phyloP scores from a whole-genome alignment of 2,888 invertebrate genomes.

The Nomada hirtipes region DNA sequence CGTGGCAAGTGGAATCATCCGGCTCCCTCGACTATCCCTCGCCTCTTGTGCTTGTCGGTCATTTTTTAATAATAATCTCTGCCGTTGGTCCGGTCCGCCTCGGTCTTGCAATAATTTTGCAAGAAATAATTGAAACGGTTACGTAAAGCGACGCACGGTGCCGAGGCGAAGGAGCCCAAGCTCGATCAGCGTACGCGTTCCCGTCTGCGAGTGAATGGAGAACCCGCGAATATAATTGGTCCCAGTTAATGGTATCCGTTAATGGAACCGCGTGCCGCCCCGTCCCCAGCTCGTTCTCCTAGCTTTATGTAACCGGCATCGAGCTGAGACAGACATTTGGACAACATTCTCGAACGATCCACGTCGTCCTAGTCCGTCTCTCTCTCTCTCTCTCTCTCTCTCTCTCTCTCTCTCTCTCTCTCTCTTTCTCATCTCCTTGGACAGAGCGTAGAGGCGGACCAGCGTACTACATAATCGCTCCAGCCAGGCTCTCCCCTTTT shows the following conservation, averaged over 20 bases:
- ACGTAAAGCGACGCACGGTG: slow-evolving; percentile 1
- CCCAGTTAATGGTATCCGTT: slow-evolving; percentile 46
- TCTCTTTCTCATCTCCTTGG: slow-evolving; percentile 7
- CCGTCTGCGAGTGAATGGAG: slow-evolving; percentile 46
- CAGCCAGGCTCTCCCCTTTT: slow-evolving; percentile 33
- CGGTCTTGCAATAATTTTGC: neutral
- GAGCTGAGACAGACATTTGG: slow-evolving; percentile 26
- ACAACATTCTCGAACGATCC: slow-evolving; percentile 57
- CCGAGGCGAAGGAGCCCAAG: neutral
- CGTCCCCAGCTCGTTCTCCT: slow-evolving; percentile 16
- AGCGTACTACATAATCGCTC: slow-evolving; percentile 56
- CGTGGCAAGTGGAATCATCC: slow-evolving; percentile 35
- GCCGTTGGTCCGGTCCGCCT: neutral
- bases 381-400: slow-evolving; percentile 8
- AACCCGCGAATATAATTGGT: slow-evolving; percentile 47
- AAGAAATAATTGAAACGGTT: neutral
- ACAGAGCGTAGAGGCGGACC: slow-evolving; percentile 17
- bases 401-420: slow-evolving; percentile 11
- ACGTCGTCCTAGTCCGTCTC: slow-evolving; percentile 8
- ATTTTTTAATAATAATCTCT: neutral
- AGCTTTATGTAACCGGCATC: slow-evolving; percentile 43
- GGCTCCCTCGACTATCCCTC: neutral
- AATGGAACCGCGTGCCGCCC: slow-evolving; percentile 35
- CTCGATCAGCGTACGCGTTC: slow-evolving; percentile 34
- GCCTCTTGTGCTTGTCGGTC: neutral